Evolutionary conservation across 1,140 invertebrate species (phyloP), one percentile per base, ranked within the genome.

Genomic region (Heliconius eleuchia): DNA sequence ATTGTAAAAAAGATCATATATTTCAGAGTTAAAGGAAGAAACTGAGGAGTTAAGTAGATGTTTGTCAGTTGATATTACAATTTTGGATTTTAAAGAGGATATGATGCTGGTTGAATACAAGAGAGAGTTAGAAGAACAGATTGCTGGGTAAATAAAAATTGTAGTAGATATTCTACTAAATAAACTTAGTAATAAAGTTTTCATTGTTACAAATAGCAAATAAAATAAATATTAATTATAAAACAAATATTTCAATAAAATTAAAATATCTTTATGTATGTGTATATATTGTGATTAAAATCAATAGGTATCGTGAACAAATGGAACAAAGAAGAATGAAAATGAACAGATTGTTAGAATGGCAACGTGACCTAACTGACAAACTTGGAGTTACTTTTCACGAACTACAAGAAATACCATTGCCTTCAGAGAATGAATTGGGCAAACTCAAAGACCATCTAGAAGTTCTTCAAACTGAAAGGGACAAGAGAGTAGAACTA

Each of bases 361-460:
- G 93, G 93, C 93, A 94, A 74, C 78, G 86, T 7, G 93, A 93
- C 72, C 82, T 94, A 0, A 87, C 89, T 72, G 92, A 95, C 30
- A 91, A 90, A 78, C 89, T 95, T 5, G 94, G 93, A 13, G 91
- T 92, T 46, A 90, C 91, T 72, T 91, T 93, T 19, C 91, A 90
- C n/a, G 85, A 91, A 77, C 55, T 95, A 46, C 84, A 89, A 23
- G 92, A 94, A 42, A 84, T 93, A 7, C 95, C 95, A 0, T 78
- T 96, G 19, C 95, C 96, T 5, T 87, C 93, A 0, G 92, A 95
- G 50, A 91, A 95, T 72, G 94, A 96, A 73, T 80, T 96, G 30
- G 90, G 95, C 11, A 91, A 92, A 75, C 91, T 96, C 37, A 92
- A 94, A 74, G 78, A 86, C 7, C 94, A 96, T 70, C 86, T 96